Percentiles rank a stretch among this genome's conserved stretches.
Evolutionary conservation across 2,797 vertebrate species (phyloP).

Genomic region (Urophycis tenuis): DNA sequence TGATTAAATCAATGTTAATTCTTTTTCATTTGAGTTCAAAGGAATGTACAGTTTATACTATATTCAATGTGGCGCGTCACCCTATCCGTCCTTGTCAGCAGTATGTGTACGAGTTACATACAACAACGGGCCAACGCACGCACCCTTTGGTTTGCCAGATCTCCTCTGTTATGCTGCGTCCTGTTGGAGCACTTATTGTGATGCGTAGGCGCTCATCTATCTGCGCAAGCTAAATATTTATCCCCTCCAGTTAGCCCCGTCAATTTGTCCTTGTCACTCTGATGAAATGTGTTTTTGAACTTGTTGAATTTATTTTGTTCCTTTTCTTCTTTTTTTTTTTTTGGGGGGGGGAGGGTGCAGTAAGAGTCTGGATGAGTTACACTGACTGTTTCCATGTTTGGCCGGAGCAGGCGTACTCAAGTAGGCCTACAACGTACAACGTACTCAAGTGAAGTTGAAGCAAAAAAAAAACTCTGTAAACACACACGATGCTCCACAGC

Average conservation of each 20-base stretch:
- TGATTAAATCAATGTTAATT: too few relatives aligned
- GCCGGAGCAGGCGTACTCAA: neutral
- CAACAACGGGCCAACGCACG: neutral
- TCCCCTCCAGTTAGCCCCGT: conserved; percentile 12
- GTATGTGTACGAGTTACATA: neutral
- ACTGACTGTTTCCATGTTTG: neutral
- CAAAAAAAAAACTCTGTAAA: neutral
- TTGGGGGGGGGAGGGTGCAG: neutral
- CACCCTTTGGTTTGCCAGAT: conserved; percentile 13
- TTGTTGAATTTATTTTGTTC: neutral
- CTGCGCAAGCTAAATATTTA: conserved; percentile 35
- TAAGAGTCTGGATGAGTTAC: neutral
- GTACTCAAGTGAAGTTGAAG: neutral
- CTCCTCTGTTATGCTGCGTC: conserved; percentile 10
- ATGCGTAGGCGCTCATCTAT: conserved; percentile 16
- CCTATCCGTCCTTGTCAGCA: neutral
- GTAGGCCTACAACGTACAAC: too few relatives aligned
- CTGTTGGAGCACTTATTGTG: conserved; percentile 4
- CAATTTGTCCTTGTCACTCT: conserved; percentile 18
- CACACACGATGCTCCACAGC: neutral
- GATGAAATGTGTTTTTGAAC: neutral
- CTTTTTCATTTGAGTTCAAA: too few relatives aligned
- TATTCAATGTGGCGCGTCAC: neutral
- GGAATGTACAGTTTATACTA: neutral
- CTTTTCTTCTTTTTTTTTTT: neutral